These are phyloP conservation scores for Diogma glabrata DNA, from an alignment of 2,888 invertebrate genomes.

Conservation along the genomic window DNA sequence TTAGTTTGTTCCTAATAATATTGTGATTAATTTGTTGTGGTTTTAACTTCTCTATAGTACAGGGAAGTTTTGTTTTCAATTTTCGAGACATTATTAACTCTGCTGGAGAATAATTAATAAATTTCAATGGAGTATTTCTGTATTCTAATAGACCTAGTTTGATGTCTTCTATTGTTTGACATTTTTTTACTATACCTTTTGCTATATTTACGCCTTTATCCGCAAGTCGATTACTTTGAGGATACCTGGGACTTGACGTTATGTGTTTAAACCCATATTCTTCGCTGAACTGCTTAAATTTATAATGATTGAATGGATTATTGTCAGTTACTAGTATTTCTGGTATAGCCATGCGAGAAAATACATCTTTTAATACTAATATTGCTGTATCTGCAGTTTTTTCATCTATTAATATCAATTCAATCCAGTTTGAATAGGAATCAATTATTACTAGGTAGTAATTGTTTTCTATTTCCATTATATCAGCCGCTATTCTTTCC, in stretches of 20 bases:
- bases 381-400: not conserved
- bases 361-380: not conserved
- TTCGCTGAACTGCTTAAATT: not conserved
- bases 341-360: not conserved
- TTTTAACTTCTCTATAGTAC: not conserved
- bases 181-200: slow-evolving; percentile 1
- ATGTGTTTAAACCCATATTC: not conserved
- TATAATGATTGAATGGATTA: slow-evolving; percentile 2
- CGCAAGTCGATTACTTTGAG: not conserved
- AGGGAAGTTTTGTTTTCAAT: not conserved
- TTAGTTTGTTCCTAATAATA: not conserved
- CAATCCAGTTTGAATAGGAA: not conserved
- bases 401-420: not conserved
- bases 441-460: not conserved
- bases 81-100: not conserved
- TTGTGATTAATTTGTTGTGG: not conserved
- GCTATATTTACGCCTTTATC: not conserved
- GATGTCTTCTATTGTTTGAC: not conserved
- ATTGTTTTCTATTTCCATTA: not conserved
- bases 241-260: not conserved
- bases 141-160: not conserved
- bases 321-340: not conserved
- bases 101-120: not conserved
- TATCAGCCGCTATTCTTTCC: not conserved
- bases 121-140: not conserved